Conservation (phyloP, 1,140 invertebrate genomes). For the Bacillus rossius region DNA sequence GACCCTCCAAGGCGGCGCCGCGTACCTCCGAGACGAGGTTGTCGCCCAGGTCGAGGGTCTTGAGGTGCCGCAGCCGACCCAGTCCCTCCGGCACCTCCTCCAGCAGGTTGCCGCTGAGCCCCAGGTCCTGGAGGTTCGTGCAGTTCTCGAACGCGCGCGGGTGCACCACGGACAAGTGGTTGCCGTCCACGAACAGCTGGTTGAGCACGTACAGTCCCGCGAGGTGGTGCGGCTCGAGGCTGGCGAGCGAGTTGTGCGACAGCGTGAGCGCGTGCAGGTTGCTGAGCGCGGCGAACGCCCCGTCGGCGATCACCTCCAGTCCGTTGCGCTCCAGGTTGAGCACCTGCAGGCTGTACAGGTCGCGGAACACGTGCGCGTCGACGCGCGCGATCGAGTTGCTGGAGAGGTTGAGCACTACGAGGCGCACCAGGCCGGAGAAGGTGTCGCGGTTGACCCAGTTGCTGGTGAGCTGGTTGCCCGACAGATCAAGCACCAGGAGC, state of each 20-base stretch:
- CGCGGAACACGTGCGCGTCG: slow-evolving; percentile 65
- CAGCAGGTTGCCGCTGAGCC: slow-evolving; percentile 77
- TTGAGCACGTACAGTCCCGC: slow-evolving; percentile 64
- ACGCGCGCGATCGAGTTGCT: slow-evolving; percentile 65
- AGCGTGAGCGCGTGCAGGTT: slow-evolving; percentile 71
- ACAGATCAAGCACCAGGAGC: slow-evolving; percentile 70
- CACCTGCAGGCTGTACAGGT: slow-evolving; percentile 68
- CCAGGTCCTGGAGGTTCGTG: slow-evolving; percentile 75
- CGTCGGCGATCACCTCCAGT: slow-evolving; percentile 62
- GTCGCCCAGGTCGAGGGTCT: slow-evolving; percentile 79
- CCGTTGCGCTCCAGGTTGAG: slow-evolving; percentile 71
- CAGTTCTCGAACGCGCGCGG: slow-evolving; percentile 72
- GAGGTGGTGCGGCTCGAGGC: slow-evolving; percentile 63
- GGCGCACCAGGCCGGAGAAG: slow-evolving; percentile 61
- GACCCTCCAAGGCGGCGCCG: slow-evolving; percentile 54
- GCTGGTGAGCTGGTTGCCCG: slow-evolving; percentile 68
- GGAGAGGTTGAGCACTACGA: slow-evolving; percentile 70
- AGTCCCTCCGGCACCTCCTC: slow-evolving; percentile 72
- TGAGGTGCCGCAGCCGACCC: slow-evolving; percentile 61
- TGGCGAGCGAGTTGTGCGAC: slow-evolving; percentile 62
- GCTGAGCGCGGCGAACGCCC: slow-evolving; percentile 65
- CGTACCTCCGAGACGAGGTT: slow-evolving; percentile 66
- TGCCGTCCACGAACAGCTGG: slow-evolving; percentile 68
- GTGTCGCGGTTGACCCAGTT: slow-evolving; percentile 73
- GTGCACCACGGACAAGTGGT: slow-evolving; percentile 61